A percentile compares a stretch with the other conserved stretches of the same genome.
phyloP scores from a whole-genome alignment of 1,140 invertebrate species.

The Drosophila watanabei region DNA sequence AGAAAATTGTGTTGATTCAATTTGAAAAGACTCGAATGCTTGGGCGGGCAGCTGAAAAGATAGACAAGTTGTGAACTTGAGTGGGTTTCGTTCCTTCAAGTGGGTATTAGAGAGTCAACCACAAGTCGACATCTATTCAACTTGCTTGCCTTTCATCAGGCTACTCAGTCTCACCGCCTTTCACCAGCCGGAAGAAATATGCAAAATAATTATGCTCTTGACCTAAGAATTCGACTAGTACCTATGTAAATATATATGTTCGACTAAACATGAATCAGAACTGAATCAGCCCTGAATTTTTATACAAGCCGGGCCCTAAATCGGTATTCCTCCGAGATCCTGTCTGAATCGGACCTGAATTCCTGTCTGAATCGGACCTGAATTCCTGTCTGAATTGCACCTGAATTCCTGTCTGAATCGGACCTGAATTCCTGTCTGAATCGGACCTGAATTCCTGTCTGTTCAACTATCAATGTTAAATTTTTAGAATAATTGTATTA shows the following conservation, averaged over 20 bases:
- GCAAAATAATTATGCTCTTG: constrained; percentile 57
- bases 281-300: too few species aligned
- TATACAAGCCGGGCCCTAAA: too few species aligned
- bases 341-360: too few species aligned
- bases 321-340: too few species aligned
- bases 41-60: constrained; percentile 43
- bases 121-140: constrained; percentile 60
- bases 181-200: constrained; percentile 36
- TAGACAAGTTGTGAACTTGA: constrained; percentile 51
- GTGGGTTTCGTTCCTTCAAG: constrained; percentile 44
- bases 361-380: too few species aligned
- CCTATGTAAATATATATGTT: constrained; percentile 5
- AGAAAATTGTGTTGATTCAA: constrained; percentile 79
- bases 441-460: too few species aligned
- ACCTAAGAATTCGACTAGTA: constrained; percentile 46
- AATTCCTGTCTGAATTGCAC: too few species aligned
- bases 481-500: too few species aligned
- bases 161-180: constrained; percentile 22
- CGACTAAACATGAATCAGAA: too few species aligned
- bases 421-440: too few species aligned
- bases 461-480: too few species aligned
- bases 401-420: too few species aligned
- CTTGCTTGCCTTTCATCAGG: constrained; percentile 51
- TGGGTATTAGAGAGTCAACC: constrained; percentile 37
- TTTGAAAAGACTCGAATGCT: constrained; percentile 67